Evolutionary conservation across 2,888 invertebrate genomes (phyloP).

Genomic region (Lithophane leautieri): DNA sequence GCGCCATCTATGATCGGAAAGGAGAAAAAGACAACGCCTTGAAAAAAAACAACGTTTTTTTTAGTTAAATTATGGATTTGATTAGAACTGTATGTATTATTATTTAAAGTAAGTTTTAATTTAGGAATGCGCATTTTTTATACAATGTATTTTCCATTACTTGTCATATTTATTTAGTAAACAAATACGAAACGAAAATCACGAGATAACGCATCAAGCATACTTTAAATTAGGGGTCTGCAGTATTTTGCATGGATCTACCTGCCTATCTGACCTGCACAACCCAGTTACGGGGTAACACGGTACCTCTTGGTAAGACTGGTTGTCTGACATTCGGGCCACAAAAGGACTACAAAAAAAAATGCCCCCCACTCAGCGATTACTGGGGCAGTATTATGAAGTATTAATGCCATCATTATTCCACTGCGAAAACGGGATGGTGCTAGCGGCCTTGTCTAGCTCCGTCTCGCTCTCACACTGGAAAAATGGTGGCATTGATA

Average conservation of each 20-base stretch:
- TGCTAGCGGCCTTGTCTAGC: no score
- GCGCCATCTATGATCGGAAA: constrained; percentile 21
- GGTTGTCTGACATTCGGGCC: no score
- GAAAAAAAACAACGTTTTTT: neutral
- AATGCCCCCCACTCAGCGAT: no score
- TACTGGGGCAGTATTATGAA: no score
- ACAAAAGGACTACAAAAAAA: no score
- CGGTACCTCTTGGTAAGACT: neutral
- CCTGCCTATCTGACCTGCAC: neutral
- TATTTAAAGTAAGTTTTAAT: constrained; percentile 43
- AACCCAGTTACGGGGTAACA: neutral
- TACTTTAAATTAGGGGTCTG: neutral
- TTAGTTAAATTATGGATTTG: constrained; percentile 46
- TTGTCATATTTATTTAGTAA: constrained; percentile 14
- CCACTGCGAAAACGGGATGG: no score
- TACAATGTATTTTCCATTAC: neutral
- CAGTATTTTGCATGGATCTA: neutral
- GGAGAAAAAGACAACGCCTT: neutral
- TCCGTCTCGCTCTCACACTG: no score
- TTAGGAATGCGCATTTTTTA: constrained; percentile 6
- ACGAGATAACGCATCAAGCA: neutral
- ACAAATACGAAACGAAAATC: neutral
- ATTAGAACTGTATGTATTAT: constrained; percentile 50
- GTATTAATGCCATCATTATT: no score
- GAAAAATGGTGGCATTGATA: no score